These are phyloP conservation scores for Papilio xuthus DNA, from an alignment of 1,140 invertebrate species.

Conservation along the genomic window DNA sequence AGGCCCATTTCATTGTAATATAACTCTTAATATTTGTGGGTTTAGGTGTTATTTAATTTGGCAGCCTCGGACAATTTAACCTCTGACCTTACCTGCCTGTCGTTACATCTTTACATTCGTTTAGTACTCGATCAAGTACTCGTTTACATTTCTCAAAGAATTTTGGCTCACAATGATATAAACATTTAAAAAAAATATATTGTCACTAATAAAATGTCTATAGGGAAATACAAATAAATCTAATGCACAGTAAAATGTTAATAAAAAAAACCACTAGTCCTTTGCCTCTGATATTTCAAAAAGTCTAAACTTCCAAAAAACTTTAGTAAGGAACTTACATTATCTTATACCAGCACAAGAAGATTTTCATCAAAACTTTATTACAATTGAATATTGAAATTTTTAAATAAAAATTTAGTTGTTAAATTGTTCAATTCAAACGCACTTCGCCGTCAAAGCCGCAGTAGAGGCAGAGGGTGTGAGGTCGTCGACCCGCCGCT, in stretches of 20 bases:
- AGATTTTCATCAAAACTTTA: no score
- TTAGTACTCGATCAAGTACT: constrained; percentile 27
- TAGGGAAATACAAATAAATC: no score
- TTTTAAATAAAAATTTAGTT: not conserved
- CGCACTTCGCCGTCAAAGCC: constrained; percentile 38
- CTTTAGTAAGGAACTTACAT: no score
- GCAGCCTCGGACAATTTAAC: constrained; percentile 9
- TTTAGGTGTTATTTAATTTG: not conserved
- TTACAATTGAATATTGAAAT: not conserved
- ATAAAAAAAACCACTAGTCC: no score
- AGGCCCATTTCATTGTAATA: not conserved
- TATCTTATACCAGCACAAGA: no score
- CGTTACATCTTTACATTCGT: not conserved
- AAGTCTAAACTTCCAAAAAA: no score
- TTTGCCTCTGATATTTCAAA: no score
- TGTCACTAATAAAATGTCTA: no score
- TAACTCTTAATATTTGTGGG: not conserved
- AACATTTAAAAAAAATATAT: not conserved
- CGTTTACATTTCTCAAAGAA: not conserved
- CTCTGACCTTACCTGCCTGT: constrained; percentile 8
- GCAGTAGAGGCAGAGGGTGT: constrained; percentile 42
- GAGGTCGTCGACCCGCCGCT: constrained; percentile 42
- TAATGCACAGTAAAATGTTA: no score
- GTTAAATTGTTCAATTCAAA: constrained; percentile 33
- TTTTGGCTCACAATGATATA: not conserved